Conservation (phyloP, 2,797 vertebrate genomes). For the Falco columbarius region DNA sequence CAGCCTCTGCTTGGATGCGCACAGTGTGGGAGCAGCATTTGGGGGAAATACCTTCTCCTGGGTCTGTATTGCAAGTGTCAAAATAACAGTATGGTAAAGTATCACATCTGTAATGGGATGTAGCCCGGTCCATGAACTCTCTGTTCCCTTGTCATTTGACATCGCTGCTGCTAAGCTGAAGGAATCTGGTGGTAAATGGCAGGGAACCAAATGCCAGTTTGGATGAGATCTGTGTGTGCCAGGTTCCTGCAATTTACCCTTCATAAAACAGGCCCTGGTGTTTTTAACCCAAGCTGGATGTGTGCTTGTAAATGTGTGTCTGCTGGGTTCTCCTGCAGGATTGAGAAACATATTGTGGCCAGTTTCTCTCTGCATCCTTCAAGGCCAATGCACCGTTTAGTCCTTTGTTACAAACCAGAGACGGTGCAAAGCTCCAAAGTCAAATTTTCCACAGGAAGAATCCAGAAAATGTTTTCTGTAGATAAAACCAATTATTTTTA, state of each 20-base stretch:
- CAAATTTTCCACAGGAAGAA: constrained; percentile 22
- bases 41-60: not conserved
- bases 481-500: constrained; percentile 11
- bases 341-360: rapidly evolving
- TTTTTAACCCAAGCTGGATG: not conserved
- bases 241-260: not conserved
- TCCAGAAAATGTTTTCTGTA: constrained; percentile 15
- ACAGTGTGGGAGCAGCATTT: not conserved
- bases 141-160: not conserved
- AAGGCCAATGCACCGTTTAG: rapidly evolving
- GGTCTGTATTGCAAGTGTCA: not conserved
- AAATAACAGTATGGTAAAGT: not conserved
- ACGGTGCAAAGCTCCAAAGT: not conserved
- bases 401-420: not conserved
- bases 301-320: not conserved
- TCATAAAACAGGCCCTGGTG: not conserved
- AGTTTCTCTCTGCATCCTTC: not conserved
- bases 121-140: not conserved
- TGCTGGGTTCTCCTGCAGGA: not conserved
- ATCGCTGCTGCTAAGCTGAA: rapidly evolving
- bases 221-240: rapidly evolving
- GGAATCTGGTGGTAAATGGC: not conserved
- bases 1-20: not conserved
- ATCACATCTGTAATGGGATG: not conserved
- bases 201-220: not conserved